Evolutionary conservation across 2,113 vertebrate species (phyloP), one percentile per base, ranked within the genome.

Genomic region (Mesembrinibis cayennensis): DNA sequence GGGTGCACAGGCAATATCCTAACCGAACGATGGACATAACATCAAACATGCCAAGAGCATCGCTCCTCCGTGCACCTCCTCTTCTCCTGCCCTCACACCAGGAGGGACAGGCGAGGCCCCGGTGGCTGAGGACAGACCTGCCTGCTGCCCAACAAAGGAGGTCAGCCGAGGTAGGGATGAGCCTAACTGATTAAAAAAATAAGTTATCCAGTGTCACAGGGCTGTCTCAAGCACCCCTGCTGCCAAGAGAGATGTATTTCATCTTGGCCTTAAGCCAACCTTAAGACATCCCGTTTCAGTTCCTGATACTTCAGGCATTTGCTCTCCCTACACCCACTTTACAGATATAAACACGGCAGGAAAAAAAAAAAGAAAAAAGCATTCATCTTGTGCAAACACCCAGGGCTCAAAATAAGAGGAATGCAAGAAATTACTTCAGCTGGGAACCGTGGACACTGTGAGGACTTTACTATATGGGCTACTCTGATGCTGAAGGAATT

Each of bases 241-340:
- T 97, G 96, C 95, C 97, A 96, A 95, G 77, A 87, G 89, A 93
- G 96, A 95, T 97, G 83, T 47, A 92, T 97, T 97, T 97, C 96
- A 95, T 63, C 91, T 56, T 97, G 96, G 97, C 87, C 73, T 87
- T 23, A 13, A 71, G 95, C 97, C 97, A 97, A 89, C 49, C 89
- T 77, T 65, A 38, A 95, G 92, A 95, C 95, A 96, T 95, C 96
- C 87, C 73, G 2, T 95, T 95, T 96, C 92, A 89, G 87, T 95
- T 97, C 95, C 92, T 91, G 91, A 95, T 97, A 97, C 90, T 95
- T 79, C 3, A 34, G 85, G 87, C 89, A 95, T 93, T 95, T 73
- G 90, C 89, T 87, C 83, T 89, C 91, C 78, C 91, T 89, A 93
- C 87, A 90, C 72, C 49, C 70, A 87, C 91, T 96, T 85, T 71